A percentile compares a stretch with the other conserved stretches of the same genome.
Conservation (phyloP, 2,113 vertebrate species). For the Isichthys henryi region DNA sequence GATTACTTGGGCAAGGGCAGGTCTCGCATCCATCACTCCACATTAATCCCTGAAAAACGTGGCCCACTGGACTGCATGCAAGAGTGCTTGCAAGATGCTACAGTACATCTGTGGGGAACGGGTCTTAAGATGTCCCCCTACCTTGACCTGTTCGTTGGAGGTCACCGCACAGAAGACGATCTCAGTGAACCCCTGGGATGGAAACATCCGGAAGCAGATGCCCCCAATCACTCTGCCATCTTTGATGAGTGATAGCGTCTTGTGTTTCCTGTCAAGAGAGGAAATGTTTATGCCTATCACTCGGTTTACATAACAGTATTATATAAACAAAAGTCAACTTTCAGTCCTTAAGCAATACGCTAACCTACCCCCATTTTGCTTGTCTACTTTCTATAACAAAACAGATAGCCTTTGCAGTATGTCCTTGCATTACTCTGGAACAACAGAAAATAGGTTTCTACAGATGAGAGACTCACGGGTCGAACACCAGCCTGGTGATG, state of each 20-base stretch:
- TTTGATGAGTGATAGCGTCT: conserved; percentile 95
- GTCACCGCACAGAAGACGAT: conserved; percentile 98
- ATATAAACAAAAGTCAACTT: neutral
- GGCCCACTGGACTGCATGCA: neutral
- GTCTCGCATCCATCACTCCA: neutral
- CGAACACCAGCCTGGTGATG: conserved; percentile 94
- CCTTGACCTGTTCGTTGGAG: conserved; percentile 98
- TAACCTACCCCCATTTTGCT: neutral
- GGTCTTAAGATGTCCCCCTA: conserved; percentile 39
- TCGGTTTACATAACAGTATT: neutral
- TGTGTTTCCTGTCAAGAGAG: conserved; percentile 81
- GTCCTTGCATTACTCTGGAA: neutral
- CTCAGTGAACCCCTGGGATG: conserved; percentile 94
- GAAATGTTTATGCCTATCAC: neutral
- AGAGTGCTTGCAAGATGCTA: neutral
- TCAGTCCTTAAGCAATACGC: neutral
- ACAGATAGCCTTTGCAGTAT: neutral
- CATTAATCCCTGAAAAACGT: neutral
- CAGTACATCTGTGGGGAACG: neutral
- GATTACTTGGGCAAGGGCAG: neutral
- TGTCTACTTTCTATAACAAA: neutral
- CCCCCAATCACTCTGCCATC: conserved; percentile 95
- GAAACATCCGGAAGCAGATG: conserved; percentile 98
- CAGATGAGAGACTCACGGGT: conserved; percentile 71
- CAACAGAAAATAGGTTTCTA: neutral